These are phyloP conservation scores for Corythaixoides concolor DNA, from an alignment of 2,113 vertebrate genomes.

Conservation along the genomic window DNA sequence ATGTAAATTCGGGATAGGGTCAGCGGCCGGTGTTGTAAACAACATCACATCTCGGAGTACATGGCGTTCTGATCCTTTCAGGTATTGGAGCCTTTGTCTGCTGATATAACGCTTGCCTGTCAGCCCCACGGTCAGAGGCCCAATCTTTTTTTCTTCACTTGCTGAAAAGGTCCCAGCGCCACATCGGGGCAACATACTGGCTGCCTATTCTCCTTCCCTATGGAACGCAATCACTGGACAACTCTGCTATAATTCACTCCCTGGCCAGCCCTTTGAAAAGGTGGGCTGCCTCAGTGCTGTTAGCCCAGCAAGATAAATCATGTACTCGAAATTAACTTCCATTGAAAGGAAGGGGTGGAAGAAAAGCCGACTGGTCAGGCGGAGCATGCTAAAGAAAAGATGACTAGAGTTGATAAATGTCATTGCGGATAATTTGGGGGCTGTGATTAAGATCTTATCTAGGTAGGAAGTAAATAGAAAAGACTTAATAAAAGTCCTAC, in stretches of 20 bases:
- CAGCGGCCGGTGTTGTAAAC: conserved; percentile 70
- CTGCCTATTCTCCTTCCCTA: conserved; percentile 86
- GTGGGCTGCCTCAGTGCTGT: conserved; percentile 81
- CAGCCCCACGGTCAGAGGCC: conserved; percentile 83
- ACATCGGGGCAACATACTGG: conserved; percentile 81
- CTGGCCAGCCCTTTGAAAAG: conserved; percentile 86
- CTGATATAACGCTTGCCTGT: conserved; percentile 79
- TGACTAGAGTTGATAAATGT: conserved; percentile 85
- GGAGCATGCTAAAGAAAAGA: conserved; percentile 75
- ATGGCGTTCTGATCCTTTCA: conserved; percentile 81
- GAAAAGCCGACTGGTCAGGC: conserved; percentile 78
- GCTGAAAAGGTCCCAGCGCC: conserved; percentile 84
- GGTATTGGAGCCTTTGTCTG: conserved; percentile 87
- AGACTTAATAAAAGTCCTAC: conserved; percentile 78
- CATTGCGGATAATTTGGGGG: conserved; percentile 85
- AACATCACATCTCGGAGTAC: conserved; percentile 68
- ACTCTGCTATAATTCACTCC: conserved; percentile 88
- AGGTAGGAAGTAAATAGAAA: conserved; percentile 87
- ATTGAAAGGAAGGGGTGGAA: conserved; percentile 83
- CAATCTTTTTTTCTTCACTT: conserved; percentile 82
- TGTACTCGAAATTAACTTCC: conserved; percentile 90
- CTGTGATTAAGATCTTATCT: conserved; percentile 90
- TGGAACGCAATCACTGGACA: conserved; percentile 93
- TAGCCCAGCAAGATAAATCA: conserved; percentile 88
- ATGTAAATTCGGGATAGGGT: conserved; percentile 69